Evolutionary conservation across 2,888 invertebrate species (phyloP), one percentile per base, ranked within the genome.

Genomic region (Morpho achilles): DNA sequence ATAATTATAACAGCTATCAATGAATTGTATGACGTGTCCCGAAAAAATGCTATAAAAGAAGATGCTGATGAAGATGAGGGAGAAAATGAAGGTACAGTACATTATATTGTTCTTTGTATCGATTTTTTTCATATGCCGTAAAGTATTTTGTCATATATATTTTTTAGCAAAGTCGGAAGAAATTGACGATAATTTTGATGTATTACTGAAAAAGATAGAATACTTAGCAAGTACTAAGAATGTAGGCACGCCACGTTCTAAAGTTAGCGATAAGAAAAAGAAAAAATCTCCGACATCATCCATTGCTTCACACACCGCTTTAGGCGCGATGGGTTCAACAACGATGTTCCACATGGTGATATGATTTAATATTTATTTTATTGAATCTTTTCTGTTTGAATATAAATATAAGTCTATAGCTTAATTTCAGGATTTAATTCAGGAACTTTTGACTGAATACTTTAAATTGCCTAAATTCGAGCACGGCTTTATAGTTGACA

Each of bases 401-500:
- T 50, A 40, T 41, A 50, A 50, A 40, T 16, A 8, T 50, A 49
- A 7, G 10, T 42, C 5, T 48, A 10, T 48, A 49, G n/a, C 5
- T 39, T 8, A 16, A 58, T 62, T 72, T 64, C 70, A 90, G 90
- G 87, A 89, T 60, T 76, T 84, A 55, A 61, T 84, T 7, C 73
- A 77, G 64, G 84, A 86, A 57, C 75, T 90, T 9, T 73, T 90
- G 10, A 73, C 68, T 3, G 81, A 85, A 40, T 87, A 70, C 60
- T 84, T 89, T 44, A 72, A 68, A 49, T 66, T 68, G 9, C 72
- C 77, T 5, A 82, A 73, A 67, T 90, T 80, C 64, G 60, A 71
- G n/a, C 70, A 62, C 7, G 90, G 90, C 5, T 88, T 89, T 67
- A 74, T 89, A 39, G 73, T 90, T 9, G 88, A 88, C 53, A 74